Evolutionary conservation across 1,140 invertebrate genomes (phyloP).

Genomic region (Drosophila paulistorum): DNA sequence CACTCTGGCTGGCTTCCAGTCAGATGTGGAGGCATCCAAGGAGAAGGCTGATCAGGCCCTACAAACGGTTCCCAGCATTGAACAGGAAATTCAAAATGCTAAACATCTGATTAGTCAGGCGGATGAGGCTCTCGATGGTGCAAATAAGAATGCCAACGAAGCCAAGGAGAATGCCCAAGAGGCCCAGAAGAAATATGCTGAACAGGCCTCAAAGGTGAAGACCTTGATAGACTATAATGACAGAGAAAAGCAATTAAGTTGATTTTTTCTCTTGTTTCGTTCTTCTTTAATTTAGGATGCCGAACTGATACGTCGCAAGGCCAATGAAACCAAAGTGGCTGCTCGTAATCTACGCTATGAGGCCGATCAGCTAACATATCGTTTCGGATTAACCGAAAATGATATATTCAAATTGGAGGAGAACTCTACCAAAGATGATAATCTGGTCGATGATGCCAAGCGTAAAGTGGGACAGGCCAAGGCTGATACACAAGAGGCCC

Average conservation of each 20-base stretch:
- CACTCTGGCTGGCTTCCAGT: constrained; percentile 92
- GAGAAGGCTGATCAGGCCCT: constrained; percentile 89
- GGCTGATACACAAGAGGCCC: constrained; percentile 90
- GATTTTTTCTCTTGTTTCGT: neutral
- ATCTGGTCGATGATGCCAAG: constrained; percentile 89
- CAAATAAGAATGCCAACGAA: constrained; percentile 90
- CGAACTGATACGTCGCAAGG: constrained; percentile 89
- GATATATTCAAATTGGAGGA: constrained; percentile 89
- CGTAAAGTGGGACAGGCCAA: constrained; percentile 93
- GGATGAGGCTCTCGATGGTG: constrained; percentile 87
- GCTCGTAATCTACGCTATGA: constrained; percentile 90
- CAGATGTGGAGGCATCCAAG: constrained; percentile 92
- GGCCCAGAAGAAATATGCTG: constrained; percentile 89
- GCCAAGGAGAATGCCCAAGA: constrained; percentile 90
- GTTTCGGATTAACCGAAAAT: constrained; percentile 88
- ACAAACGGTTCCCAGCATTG: constrained; percentile 89
- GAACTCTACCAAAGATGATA: constrained; percentile 89
- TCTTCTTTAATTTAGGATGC: constrained; percentile 85
- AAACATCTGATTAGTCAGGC: constrained; percentile 86
- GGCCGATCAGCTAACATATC: constrained; percentile 88
- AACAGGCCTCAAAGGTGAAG: constrained; percentile 89
- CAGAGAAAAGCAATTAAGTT: neutral
- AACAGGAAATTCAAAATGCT: constrained; percentile 85
- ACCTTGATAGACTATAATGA: neutral
- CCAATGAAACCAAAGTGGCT: constrained; percentile 89